phyloP scores from a whole-genome alignment of 2,888 invertebrate genomes.

The Terebella lapidaria region DNA sequence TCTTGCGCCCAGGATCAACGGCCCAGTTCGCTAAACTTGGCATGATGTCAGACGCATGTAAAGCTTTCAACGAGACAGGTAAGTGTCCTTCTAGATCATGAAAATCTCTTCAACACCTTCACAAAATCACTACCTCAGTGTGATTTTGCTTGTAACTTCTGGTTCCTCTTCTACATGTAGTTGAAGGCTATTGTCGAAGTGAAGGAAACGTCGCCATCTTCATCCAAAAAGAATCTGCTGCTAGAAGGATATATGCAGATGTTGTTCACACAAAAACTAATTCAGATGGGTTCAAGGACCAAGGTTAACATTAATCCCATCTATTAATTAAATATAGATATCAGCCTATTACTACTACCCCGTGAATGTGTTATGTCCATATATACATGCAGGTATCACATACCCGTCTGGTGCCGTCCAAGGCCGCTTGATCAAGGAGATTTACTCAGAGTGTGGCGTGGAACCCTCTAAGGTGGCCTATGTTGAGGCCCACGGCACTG shows the following conservation, averaged over 20 bases:
- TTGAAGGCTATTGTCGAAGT: slow-evolving; percentile 85
- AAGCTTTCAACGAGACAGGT: slow-evolving; percentile 86
- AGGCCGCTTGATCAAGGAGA: slow-evolving; percentile 65
- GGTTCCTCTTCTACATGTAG: slow-evolving; percentile 61
- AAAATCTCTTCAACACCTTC: neutral
- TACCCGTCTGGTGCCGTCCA: slow-evolving; percentile 64
- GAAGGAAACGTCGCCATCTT: slow-evolving; percentile 80
- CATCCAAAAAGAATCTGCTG: slow-evolving; percentile 72
- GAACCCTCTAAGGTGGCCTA: slow-evolving; percentile 80
- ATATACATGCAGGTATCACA: slow-evolving; percentile 56
- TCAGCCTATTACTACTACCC: too few relatives aligned
- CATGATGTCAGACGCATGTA: slow-evolving; percentile 66
- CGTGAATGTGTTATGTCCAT: too few relatives aligned
- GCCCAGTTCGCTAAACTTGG: too few relatives aligned
- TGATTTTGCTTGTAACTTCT: neutral
- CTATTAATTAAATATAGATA: too few relatives aligned
- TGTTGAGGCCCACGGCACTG: slow-evolving; percentile 97
- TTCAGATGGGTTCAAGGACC: slow-evolving; percentile 86
- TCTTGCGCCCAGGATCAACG: too few relatives aligned
- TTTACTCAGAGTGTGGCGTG: slow-evolving; percentile 77
- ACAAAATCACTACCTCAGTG: too few relatives aligned
- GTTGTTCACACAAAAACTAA: slow-evolving; percentile 84
- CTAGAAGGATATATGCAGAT: slow-evolving; percentile 78
- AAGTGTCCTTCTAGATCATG: slow-evolving; percentile 19
- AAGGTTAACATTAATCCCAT: slow-evolving; percentile 89